A percentile compares a stretch with the other conserved stretches of the same genome.
Conservation (phyloP, 2,113 vertebrate genomes). For the Cathartes aura region DNA sequence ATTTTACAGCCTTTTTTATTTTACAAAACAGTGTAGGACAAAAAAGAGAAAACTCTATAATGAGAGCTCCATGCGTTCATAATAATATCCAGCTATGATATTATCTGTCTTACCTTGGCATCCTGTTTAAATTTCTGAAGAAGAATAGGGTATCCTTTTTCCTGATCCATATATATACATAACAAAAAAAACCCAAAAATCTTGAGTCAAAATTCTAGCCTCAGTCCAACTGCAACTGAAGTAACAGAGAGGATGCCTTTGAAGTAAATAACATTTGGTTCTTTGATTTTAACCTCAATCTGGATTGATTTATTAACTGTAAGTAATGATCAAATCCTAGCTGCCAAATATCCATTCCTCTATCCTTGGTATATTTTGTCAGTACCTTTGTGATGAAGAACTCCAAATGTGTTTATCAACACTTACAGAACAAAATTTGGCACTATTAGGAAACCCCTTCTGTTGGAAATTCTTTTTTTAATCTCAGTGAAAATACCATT, state of each 20-base stretch:
- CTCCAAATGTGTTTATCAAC: slow-evolving; percentile 60
- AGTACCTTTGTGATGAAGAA: slow-evolving; percentile 23
- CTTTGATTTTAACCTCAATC: slow-evolving; percentile 29
- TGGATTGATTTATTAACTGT: slow-evolving; percentile 22
- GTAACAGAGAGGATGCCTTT: not conserved
- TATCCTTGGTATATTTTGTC: slow-evolving; percentile 13
- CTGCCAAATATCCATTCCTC: slow-evolving; percentile 8
- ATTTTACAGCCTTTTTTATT: not conserved
- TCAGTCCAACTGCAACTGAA: not conserved
- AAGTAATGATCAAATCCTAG: slow-evolving; percentile 25
- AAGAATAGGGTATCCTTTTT: not conserved
- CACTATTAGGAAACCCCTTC: slow-evolving; percentile 61
- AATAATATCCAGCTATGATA: not conserved
- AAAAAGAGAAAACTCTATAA: not conserved
- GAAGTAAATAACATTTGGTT: slow-evolving; percentile 46
- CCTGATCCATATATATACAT: not conserved
- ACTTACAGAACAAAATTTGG: slow-evolving; percentile 56
- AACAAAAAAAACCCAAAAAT: not conserved
- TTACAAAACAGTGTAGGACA: not conserved
- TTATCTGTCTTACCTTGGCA: not conserved
- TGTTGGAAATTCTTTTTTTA: slow-evolving; percentile 63
- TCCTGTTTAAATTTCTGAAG: not conserved
- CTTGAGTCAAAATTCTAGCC: not conserved
- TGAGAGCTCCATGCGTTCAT: not conserved
- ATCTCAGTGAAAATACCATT: slow-evolving; percentile 56